Evolutionary conservation across 2,113 vertebrate species (phyloP), one percentile per base, ranked within the genome.

Genomic region (Oenanthe melanoleuca): DNA sequence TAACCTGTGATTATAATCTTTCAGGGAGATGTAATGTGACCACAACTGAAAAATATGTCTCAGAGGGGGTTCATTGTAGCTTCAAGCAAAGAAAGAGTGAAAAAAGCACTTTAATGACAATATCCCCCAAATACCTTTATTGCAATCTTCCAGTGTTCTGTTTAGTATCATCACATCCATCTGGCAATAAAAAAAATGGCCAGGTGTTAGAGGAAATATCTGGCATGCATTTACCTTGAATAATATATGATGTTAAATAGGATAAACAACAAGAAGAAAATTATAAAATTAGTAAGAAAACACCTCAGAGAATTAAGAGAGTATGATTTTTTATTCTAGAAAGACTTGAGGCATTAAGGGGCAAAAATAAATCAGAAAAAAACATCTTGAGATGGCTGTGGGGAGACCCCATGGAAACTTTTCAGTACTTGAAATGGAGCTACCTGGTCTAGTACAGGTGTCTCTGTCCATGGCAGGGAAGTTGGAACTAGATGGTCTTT

Each of bases 121-220:
- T 85, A 97, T 93, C 61, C 74, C 57, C n/a, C 88, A 53, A 92
- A 91, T 61, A 87, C 66, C 38, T 94, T 95, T 96, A 96, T 81
- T 96, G 67, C 47, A 96, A 92, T 53, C 56, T 88, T 88, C 80
- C 63, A 67, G 26, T 91, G 47, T 53, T 98, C 92, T 94, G 47
- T 96, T 97, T 87, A 94, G 74, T 90, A 83, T 94, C 88, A 94
- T 88, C 75, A 90, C 81, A 96, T 93, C 92, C 93, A 97, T 97
- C 96, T 97, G 95, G 95, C 67, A 94, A 74, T 60, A 55, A 80
- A 92, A 93, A 57, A 80, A 96, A 49, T 55, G 67, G 42, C 93
- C 94, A 98, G 95, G 95, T 97, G 92, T 95, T 97, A 80, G 24
- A 70, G 29, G 53, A 95, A 96, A 71, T 93, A 92, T 44, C 26